A percentile compares a stretch with the other conserved stretches of the same genome.
Conservation (phyloP, 1,140 invertebrate species). For the Homalodisca vitripennis region DNA sequence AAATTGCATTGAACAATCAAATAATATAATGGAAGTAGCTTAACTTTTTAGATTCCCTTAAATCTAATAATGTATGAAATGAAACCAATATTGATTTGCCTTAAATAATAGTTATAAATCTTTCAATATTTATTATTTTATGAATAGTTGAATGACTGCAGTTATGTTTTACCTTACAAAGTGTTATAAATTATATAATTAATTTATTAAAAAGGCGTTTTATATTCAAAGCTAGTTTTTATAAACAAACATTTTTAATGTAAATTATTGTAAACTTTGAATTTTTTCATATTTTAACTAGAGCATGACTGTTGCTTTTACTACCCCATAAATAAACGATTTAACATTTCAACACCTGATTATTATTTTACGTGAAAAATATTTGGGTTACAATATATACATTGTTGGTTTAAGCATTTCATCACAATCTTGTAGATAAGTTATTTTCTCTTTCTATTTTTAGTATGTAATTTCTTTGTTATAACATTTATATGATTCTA, state of each 20-base stretch:
- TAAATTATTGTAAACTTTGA: neutral
- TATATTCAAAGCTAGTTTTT: neutral
- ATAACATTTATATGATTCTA: too few species aligned
- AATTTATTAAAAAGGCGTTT: neutral
- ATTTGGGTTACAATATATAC: too few species aligned
- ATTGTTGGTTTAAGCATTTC: too few species aligned
- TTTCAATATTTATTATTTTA: neutral
- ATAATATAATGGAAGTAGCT: slow-evolving; percentile 5
- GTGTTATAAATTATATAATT: neutral
- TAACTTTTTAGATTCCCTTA: neutral
- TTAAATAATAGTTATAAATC: neutral
- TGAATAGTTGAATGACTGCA: neutral
- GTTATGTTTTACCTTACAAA: neutral
- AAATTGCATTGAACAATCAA: slow-evolving; percentile 13
- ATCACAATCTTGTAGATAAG: too few species aligned
- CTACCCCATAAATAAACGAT: neutral
- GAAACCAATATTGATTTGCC: neutral
- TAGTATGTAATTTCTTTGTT: too few species aligned
- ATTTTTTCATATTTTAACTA: neutral
- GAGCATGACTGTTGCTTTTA: neutral
- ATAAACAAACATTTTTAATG: neutral
- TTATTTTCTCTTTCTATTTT: too few species aligned
- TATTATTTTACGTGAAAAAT: too few species aligned
- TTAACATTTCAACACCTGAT: neutral
- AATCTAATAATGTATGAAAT: neutral